Conservation (phyloP, 2,888 invertebrate species). For the Thelaira solivaga region DNA sequence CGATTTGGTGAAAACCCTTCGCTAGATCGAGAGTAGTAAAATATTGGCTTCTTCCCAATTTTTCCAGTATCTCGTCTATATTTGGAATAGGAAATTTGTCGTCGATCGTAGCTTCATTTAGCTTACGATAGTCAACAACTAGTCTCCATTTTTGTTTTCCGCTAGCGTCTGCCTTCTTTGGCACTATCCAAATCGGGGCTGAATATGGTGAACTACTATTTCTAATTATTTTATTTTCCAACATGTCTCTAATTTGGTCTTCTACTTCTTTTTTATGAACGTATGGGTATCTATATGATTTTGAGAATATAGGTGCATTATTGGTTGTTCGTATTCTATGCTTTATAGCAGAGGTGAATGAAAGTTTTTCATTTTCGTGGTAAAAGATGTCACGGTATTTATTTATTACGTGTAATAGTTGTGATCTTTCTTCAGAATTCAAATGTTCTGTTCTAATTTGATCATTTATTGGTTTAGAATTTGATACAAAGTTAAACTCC, state of each 20-base stretch:
- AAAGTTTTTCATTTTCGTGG: slow-evolving; percentile 26
- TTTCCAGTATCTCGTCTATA: too few species aligned
- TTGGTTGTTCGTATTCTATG: not conserved
- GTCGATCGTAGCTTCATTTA: not conserved
- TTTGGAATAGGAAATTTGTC: not conserved
- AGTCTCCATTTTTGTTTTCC: too few species aligned
- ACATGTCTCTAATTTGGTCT: not conserved
- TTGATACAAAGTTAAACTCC: too few species aligned
- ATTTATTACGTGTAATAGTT: not conserved
- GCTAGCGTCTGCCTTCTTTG: too few species aligned
- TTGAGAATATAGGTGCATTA: slow-evolving; percentile 12
- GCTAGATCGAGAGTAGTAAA: not conserved
- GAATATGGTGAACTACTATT: not conserved
- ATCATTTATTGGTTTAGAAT: not conserved
- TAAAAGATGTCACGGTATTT: not conserved
- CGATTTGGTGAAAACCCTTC: not conserved
- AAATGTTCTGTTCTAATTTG: not conserved
- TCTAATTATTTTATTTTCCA: not conserved
- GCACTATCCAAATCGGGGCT: not conserved
- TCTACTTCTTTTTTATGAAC: slow-evolving; percentile 18
- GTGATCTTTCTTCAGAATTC: slow-evolving; percentile 5
- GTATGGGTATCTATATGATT: slow-evolving; percentile 49
- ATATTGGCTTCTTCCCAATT: not conserved
- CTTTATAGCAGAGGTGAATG: slow-evolving; percentile 33
- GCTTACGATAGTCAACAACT: too few species aligned